These are phyloP conservation scores for Drosophila nebulosa DNA, from an alignment of 1,140 invertebrate genomes.

Conservation along the genomic window DNA sequence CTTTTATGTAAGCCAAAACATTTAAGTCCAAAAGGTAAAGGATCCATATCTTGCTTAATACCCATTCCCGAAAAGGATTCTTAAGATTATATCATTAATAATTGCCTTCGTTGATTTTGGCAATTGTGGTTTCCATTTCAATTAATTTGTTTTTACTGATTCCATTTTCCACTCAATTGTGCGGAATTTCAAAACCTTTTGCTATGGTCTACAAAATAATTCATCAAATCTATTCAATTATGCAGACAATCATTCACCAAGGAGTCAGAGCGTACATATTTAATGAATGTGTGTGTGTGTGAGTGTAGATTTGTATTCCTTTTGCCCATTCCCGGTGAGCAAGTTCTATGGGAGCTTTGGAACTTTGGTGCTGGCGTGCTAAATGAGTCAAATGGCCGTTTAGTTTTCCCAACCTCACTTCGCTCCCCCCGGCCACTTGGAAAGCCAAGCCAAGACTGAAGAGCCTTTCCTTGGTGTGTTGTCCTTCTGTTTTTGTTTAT, in stretches of 20 bases:
- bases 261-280: conserved; percentile 17
- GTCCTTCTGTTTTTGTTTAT: background rate
- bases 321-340: background rate
- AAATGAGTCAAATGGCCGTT: conserved; percentile 49
- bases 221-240: conserved; percentile 51
- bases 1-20: no score
- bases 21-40: no score
- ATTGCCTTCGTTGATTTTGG: background rate
- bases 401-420: background rate
- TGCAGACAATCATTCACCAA: conserved; percentile 38
- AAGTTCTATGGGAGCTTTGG: background rate
- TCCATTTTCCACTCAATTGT: background rate
- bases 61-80: no score
- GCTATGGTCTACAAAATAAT: background rate
- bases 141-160: background rate
- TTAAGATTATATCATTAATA: no score
- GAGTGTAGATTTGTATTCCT: background rate
- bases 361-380: background rate
- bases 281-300: background rate
- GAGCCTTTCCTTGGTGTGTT: background rate
- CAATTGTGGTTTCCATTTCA: background rate
- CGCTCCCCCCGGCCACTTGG: no score
- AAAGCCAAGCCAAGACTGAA: background rate
- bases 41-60: no score
- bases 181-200: background rate